A percentile compares a stretch with the other conserved stretches of the same genome.
Conservation (phyloP, 2,888 invertebrate species). For the Heliconius ismenius region DNA sequence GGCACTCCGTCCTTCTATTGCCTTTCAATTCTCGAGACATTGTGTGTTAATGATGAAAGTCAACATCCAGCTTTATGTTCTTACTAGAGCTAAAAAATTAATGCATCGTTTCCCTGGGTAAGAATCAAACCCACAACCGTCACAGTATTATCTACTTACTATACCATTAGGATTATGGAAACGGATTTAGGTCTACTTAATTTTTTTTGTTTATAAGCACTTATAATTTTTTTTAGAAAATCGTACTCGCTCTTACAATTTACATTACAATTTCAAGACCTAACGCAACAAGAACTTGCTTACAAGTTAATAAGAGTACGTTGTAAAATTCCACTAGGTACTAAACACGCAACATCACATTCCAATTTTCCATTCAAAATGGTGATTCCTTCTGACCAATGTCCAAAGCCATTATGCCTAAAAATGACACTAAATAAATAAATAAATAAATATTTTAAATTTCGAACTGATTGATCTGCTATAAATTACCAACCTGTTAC, state of each 20-base stretch:
- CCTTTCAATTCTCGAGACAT: background rate
- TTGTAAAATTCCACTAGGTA: no score
- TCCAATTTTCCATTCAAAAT: background rate
- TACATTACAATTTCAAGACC: no score
- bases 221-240: no score
- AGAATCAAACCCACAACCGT: background rate
- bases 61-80: background rate
- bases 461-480: slow-evolving; percentile 27
- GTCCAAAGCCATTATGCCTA: background rate
- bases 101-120: background rate
- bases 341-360: no score
- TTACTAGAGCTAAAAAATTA: background rate
- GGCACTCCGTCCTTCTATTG: background rate
- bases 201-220: no score
- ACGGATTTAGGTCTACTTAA: no score
- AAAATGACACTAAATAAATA: background rate
- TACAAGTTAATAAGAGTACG: no score
- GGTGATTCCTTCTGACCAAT: background rate
- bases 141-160: no score
- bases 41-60: background rate
- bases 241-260: no score
- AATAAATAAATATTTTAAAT: slow-evolving; percentile 25
- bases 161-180: no score
- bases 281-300: no score
- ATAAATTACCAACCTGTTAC: slow-evolving; percentile 38